Evolutionary conservation across 1,140 invertebrate genomes (phyloP), one percentile per base, ranked within the genome.

Genomic region (Lethrus apterus): DNA sequence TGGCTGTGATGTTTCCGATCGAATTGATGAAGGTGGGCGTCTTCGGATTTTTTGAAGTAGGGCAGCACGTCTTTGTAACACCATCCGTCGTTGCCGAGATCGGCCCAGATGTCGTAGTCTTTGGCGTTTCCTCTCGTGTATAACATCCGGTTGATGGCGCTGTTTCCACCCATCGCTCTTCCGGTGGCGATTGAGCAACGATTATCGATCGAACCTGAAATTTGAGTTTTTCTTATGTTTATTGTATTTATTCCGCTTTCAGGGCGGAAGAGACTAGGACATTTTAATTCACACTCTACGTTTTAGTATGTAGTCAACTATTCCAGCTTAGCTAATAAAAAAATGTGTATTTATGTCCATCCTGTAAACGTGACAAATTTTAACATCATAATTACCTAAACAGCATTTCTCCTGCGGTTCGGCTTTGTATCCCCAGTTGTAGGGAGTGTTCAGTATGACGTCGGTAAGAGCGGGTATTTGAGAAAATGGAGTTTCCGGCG

Each of bases 131-230:
- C 91, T 23, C 90, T 71, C 1, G 87, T 83, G 64, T 92, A 93
- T 13, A 90, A 78, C 86, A 93, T 91, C 32, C 81, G 86, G 60
- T 93, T 93, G 18, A 93, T 76, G 3, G 85, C 79, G 11, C 81
- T 86, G 1, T 80, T 77, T 1, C 89, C 89, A 1, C 89, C 89
- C 1, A 86, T 57, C 0, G 74, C 76, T 55, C 73, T 79, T 2
- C 80, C 80, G 26, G 74, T 64, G 0, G 77, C 76, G 66, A 79
- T 70, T 21, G 69, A 73, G 51, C 79, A 82, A 20, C 64, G 49
- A 18, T 56, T 34, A 21, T 58, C 51, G 8, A 50, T 38, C 72
- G 77, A 73, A 31, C 71, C 73, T 74, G 44, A 48, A 62, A 57
- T 48, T 18, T 2, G 9, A 34, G 10, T 26, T 26, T 26, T 26